These are phyloP conservation scores for Phyllotreta striolata DNA, from an alignment of 2,888 invertebrate genomes.

Conservation along the genomic window DNA sequence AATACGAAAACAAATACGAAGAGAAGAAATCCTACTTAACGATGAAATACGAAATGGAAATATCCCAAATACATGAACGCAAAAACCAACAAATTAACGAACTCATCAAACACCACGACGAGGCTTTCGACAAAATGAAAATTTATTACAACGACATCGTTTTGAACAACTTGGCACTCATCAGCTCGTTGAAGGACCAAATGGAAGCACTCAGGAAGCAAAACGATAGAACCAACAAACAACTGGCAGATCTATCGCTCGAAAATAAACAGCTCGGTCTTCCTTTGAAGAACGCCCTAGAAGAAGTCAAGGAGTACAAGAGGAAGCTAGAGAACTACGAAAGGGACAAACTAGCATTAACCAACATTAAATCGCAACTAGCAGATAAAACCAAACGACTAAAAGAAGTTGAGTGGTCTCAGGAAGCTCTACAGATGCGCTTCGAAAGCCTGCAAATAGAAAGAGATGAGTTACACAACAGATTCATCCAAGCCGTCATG, in stretches of 20 bases:
- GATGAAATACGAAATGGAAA: slow-evolving; percentile 78
- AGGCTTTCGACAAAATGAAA: slow-evolving; percentile 87
- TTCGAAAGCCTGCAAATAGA: slow-evolving; percentile 79
- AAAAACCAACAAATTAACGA: slow-evolving; percentile 88
- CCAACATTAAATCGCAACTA: slow-evolving; percentile 65
- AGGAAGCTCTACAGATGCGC: slow-evolving; percentile 76
- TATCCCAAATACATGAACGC: slow-evolving; percentile 88
- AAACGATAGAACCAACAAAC: slow-evolving; percentile 79
- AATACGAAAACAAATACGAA: slow-evolving; percentile 78
- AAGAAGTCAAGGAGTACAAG: slow-evolving; percentile 75
- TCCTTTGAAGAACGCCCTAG: slow-evolving; percentile 75
- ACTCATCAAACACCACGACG: slow-evolving; percentile 83
- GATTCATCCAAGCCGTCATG: slow-evolving; percentile 83
- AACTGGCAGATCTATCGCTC: slow-evolving; percentile 70
- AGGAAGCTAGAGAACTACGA: slow-evolving; percentile 85
- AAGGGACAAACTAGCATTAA: slow-evolving; percentile 75
- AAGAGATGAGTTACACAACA: slow-evolving; percentile 78
- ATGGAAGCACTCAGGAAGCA: slow-evolving; percentile 79
- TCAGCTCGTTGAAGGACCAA: slow-evolving; percentile 82
- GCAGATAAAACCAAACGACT: slow-evolving; percentile 64
- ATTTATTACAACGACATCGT: slow-evolving; percentile 96
- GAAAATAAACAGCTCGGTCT: slow-evolving; percentile 79
- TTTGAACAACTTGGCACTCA: slow-evolving; percentile 89
- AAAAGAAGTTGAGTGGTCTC: slow-evolving; percentile 70
- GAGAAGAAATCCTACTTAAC: slow-evolving; percentile 76